Base-by-base conservation (phyloP, 1,140 invertebrate species). In the Nomia melanderi region DNA sequence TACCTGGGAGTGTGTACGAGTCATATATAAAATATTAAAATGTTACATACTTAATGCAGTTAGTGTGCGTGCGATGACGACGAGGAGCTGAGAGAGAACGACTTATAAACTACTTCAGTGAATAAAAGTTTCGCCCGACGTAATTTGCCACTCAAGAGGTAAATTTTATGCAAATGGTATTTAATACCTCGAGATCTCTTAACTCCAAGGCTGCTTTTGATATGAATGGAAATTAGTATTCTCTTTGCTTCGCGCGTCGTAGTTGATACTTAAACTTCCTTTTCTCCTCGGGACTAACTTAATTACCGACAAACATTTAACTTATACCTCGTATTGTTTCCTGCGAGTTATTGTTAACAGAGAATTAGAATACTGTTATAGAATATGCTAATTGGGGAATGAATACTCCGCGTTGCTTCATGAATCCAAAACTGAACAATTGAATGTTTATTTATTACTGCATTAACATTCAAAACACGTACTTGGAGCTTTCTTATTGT, bases 181-280 rank as follows among this genome's bases (percentile, higher is more conserved):
- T 75, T 75, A 75, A 75, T 75, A 75, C 63, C 64, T 67, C 64
- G 25, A 75, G 72, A 75, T 75, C 72, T 67, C 72, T 75, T 75
- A 75, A 67, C 63, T 67, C 36, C 14, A 14, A 29, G 33, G 57
- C 63, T 67, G 63, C 72, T 75, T n/a, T 67, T 65, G 72, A 67
- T 75, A 75, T 36, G 64, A 75, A 75, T 75, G 72, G 39, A 75
- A 75, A 75, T 75, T 75, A 75, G 64, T 65, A 75, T 75, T 75
- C 72, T 67, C 72, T 75, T 75, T 67, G 64, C 39, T 6, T 75
- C 63, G 63, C 36, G 72, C 53, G 31, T 75, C 39, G 50, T 36
- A 67, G 53, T 56, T 75, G 72, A 67, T 67, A 75, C 56, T 75
- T 75, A 57, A 75, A 66, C 23, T 56, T 44, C 27, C 50, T 41